Percentiles rank a stretch among this genome's conserved stretches.
Conservation (phyloP, 2,888 invertebrate genomes). For the Drosophila falleni region DNA sequence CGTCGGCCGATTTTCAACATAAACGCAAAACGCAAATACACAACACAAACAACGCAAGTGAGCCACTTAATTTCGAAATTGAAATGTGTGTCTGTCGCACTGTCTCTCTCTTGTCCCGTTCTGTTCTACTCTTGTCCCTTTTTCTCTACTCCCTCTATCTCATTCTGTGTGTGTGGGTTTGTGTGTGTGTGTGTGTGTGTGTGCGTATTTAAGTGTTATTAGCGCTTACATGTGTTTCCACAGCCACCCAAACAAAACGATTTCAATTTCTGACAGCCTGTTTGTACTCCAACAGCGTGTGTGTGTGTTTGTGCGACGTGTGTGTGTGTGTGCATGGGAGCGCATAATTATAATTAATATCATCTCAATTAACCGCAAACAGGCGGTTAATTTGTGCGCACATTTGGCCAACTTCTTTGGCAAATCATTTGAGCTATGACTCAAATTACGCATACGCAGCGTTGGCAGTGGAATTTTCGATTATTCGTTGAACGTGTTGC, state of each 20-base stretch:
- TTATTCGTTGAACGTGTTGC: conserved; percentile 27
- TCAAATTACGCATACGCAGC: conserved; percentile 53
- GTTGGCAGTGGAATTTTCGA: conserved; percentile 16
- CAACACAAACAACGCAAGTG: conserved; percentile 69
- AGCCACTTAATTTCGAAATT: conserved; percentile 79
- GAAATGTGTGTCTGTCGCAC: conserved; percentile 58
- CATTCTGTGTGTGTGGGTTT: conserved; percentile 18
- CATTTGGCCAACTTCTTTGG: conserved; percentile 62
- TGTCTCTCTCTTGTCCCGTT: conserved; percentile 15
- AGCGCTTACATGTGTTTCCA: conserved; percentile 77
- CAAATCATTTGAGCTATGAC: conserved; percentile 46
- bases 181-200: conserved; percentile 32
- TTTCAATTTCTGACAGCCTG: conserved; percentile 71
- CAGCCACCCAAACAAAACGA: conserved; percentile 62
- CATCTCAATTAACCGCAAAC: conserved; percentile 81
- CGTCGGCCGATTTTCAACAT: conserved; percentile 52
- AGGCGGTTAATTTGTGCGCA: conserved; percentile 72
- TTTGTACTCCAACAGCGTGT: conserved; percentile 22
- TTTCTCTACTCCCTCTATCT: background rate
- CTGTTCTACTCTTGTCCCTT: conserved; percentile 4
- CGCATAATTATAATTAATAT: conserved; percentile 74
- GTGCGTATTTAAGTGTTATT: conserved; percentile 76
- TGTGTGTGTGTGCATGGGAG: conserved; percentile 24
- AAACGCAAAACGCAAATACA: conserved; percentile 46
- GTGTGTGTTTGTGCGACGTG: background rate